Evolutionary conservation across 2,888 invertebrate species (phyloP), one percentile per base, ranked within the genome.

Genomic region (Tenthredo distinguenda): DNA sequence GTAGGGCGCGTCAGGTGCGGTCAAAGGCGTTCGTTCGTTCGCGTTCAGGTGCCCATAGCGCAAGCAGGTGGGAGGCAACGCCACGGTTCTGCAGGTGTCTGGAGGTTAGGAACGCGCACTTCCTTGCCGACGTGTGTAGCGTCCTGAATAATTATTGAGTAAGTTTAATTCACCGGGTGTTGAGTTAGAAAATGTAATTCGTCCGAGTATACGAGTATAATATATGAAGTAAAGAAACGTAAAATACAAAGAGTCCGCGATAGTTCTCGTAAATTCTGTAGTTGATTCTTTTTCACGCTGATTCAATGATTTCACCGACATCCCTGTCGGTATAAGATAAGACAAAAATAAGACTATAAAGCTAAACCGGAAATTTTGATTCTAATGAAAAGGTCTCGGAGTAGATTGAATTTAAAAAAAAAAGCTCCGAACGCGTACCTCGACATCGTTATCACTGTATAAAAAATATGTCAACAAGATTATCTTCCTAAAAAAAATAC

Each of bases 61-160:
- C 90, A 90, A 90, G 90, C 90, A 90, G 90, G 90, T 91, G 91
- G 91, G 91, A 90, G 91, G 90, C 85, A 87, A 83, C 83, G 83
- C 50, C 83, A 31, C 62, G 77, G 34, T 50, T 77, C 31, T 68
- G 83, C 83, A 83, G 83, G 83, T 83, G 83, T 71, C 50, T 62
- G 43, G 43, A 47, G 18, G 83, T 68, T 40, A 68, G 43, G 12
- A 84, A 74, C 21, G 58, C 12, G 21, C 74, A 34, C 43, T 58
- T 82, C 62, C 26, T 62, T 62, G 15, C 50, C 62, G 62, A 40
- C 65, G 58, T 47, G 21, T 55, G 6, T 40, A 40, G 15, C 31
- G 15, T 68, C 12, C 26, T 68, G 68, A 34, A 55, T 55, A 55
- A 55, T 55, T 55, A 55, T 55, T n/a, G n/a, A n/a, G 7, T 6